Evolutionary conservation across 2,797 vertebrate species (phyloP), one percentile per base, ranked within the genome.

Genomic region (Peromyscus melanophrys): DNA sequence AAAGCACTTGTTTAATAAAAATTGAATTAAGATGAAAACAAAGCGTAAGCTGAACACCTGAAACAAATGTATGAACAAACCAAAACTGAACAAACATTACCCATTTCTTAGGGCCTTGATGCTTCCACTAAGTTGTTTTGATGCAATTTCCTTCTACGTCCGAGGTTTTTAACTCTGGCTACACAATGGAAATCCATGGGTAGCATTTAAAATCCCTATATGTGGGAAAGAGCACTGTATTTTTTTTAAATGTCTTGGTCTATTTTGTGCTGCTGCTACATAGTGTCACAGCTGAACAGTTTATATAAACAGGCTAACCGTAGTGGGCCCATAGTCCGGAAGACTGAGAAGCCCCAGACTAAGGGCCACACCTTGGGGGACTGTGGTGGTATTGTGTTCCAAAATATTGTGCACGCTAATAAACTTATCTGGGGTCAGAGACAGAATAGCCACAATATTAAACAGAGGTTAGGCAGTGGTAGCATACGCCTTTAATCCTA

Each of bases 1-100:
- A 89, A 86, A 94, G 31, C 31, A 25, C 3, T 10, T 95, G 23
- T 49, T 95, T 85, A 57, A 89, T 90, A 92, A 92, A 78, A 82
- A 89, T 4, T 90, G 21, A 80, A 84, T 65, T 21, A 57, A 16
- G 73, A 75, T 71, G 27, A 82, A 85, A 78, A 95, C 23, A 88
- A 89, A 55, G 13, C 63, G 67, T 87, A 95, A 90, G 52, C 1
- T 82, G 27, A 94, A 85, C 63, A 65, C 2, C 37, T 80, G 21
- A 63, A 81, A 14, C 2, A 9, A 34, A 9, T 77, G 31, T 80
- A 92, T 82, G 57, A 43, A 55, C 12, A 13, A 69, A 69, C 4
- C 2, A 57, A 85, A 57, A 84, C 81, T 67, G 21, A 75, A 52
- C 46, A 25, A 43, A 17, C 63, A 19, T 59, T 4, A 34, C 12